These are phyloP conservation scores for Dynastes grantii DNA, from an alignment of 2,888 invertebrate species.

Conservation along the genomic window DNA sequence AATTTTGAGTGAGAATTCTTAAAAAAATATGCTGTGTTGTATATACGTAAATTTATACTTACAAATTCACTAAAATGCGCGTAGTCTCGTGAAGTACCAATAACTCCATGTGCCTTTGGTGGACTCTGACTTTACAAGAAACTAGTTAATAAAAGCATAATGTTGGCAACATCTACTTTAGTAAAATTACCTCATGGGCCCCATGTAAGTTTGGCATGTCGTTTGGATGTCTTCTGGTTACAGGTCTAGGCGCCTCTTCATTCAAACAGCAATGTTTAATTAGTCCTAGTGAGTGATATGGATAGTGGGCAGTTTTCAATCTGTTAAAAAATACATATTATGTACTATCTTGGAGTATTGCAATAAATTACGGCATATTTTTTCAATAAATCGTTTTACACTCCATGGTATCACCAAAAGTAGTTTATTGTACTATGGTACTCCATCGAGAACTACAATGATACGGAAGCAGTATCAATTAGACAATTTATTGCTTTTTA, in stretches of 20 bases:
- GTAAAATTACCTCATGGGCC: constrained; percentile 40
- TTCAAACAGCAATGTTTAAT: constrained; percentile 21
- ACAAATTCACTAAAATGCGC: constrained; percentile 4
- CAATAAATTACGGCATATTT: neutral
- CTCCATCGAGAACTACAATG: too few relatives aligned
- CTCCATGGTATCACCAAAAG: too few relatives aligned
- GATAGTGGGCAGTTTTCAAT: constrained; percentile 42
- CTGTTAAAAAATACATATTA: constrained; percentile 20
- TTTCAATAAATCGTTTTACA: constrained; percentile 9
- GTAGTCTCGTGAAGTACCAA: neutral
- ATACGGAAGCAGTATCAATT: too few relatives aligned
- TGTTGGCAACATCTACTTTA: constrained; percentile 12
- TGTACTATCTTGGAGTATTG: too few relatives aligned
- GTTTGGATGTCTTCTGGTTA: constrained; percentile 54
- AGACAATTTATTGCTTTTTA: too few relatives aligned
- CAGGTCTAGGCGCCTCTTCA: constrained; percentile 51
- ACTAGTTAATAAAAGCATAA: constrained; percentile 33
- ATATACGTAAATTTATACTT: constrained; percentile 10
- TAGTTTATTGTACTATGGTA: too few relatives aligned
- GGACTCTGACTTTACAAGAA: constrained; percentile 52
- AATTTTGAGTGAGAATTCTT: too few relatives aligned
- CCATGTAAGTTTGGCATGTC: constrained; percentile 49
- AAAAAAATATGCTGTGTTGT: neutral
- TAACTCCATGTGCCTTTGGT: constrained; percentile 17
- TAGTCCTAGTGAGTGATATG: constrained; percentile 41